Conservation (phyloP, 2,888 invertebrate genomes). For the Brachyopa scutellaris region DNA sequence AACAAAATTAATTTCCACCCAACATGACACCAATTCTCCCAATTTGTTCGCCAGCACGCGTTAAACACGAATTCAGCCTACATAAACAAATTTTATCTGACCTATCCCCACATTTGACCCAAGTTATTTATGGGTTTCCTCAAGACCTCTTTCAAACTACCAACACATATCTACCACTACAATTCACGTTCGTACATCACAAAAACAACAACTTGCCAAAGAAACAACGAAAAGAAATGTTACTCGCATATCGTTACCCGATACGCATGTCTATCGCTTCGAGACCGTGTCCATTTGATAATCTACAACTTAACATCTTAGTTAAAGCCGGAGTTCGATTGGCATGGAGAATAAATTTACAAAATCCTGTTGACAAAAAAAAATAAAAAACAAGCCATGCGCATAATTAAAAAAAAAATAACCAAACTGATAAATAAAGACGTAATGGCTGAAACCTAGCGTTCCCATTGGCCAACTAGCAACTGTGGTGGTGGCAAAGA, state of each 20-base stretch:
- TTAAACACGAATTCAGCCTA: constrained; percentile 38
- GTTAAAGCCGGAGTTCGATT: constrained; percentile 49
- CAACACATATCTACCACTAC: constrained; percentile 17
- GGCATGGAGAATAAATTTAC: constrained; percentile 64
- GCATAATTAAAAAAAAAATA: constrained; percentile 53
- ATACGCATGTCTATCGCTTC: constrained; percentile 54
- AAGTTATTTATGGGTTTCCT: constrained; percentile 50
- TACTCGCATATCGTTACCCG: constrained; percentile 53
- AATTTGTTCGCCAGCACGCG: constrained; percentile 22
- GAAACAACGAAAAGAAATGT: constrained; percentile 17
- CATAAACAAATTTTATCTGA: constrained; percentile 58
- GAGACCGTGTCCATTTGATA: constrained; percentile 46
- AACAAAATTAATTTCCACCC: too few relatives aligned
- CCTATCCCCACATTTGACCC: constrained; percentile 57
- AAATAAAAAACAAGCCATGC: constrained; percentile 11
- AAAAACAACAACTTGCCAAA: background rate
- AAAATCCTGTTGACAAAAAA: constrained; percentile 56
- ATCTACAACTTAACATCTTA: constrained; percentile 72
- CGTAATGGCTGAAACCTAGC: constrained; percentile 35
- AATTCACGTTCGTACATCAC: constrained; percentile 18
- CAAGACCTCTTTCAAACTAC: constrained; percentile 29
- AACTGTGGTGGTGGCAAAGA: constrained; percentile 7
- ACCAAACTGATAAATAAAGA: constrained; percentile 29
- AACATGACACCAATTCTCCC: background rate
- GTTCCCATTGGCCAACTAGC: constrained; percentile 39